Base-by-base conservation (phyloP, 2,888 invertebrate genomes). In the Hydraecia micacea region DNA sequence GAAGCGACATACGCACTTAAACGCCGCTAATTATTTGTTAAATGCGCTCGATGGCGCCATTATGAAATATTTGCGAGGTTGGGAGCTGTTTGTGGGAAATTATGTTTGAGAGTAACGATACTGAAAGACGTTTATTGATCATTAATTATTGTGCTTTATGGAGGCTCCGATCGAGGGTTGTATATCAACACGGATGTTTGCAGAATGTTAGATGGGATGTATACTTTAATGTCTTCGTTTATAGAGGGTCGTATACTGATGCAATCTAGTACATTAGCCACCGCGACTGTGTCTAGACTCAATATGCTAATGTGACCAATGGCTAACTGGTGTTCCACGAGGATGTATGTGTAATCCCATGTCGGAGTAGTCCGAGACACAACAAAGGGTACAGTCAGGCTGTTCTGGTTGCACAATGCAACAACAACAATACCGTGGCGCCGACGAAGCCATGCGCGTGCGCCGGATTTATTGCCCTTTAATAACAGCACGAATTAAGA, bases 31-130 rank as follows among this genome's bases (percentile, higher is more conserved):
- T 95, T 93, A 91, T 92, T 92, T 89, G 91, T 90, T 91, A 92
- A 93, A 92, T 90, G 91, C 88, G 85, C 89, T 86, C 90, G 88
- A 91, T 92, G 93, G 93, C 93, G 95, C 92, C 93, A 93, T 94
- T 93, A 93, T 90, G 90, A 93, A 91, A 94, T 93, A 91, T 91
- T 90, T 92, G 89, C 85, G 89, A 82, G 86, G 90, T 89, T 90
- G 83, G 85, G 83, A 80, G 83, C 83, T 85, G 70, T 79, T 86
- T 88, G 85, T 79, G 73, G 67, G 73, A 79, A 86, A 83, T 85
- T 77, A 85, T 86, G 74, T 73, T 87, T 68, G 13, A 77, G 75
- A 77, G 67, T 73, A 79, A 79, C 71, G 75, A 81, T 78, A 55
- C 73, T 73, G 70, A 79, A 80, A 65, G 74, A 75, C 67, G 71